Conservation (phyloP, 2,888 invertebrate genomes). For the Zhuqinia jingwanae region DNA sequence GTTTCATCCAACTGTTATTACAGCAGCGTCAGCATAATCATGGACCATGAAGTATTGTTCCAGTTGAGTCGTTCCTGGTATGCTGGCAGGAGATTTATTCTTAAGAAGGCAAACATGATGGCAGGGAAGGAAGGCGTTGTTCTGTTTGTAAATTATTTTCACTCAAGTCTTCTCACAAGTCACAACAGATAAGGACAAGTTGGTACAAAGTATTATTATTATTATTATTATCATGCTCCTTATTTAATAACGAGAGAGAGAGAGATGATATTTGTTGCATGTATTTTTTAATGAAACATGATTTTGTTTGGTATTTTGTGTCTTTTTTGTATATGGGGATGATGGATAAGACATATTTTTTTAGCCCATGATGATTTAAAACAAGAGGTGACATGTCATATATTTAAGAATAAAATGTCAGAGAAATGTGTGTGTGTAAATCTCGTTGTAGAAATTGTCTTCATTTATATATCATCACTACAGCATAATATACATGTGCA, state of each 20-base stretch:
- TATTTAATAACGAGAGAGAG: background rate
- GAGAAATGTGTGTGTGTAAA: background rate
- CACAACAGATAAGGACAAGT: constrained; percentile 7
- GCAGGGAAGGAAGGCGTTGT: constrained; percentile 31
- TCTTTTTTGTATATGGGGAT: background rate
- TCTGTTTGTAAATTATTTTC: constrained; percentile 43
- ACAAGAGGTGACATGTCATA: background rate
- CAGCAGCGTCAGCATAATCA: background rate
- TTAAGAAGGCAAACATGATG: background rate
- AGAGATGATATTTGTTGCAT: constrained; percentile 31
- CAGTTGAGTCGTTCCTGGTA: constrained; percentile 49
- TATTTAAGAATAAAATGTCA: background rate
- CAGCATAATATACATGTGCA: no score
- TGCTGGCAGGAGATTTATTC: constrained; percentile 34
- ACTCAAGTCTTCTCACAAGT: constrained; percentile 5
- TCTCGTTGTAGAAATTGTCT: background rate
- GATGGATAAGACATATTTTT: background rate
- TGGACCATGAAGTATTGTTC: constrained; percentile 65
- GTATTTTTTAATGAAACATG: constrained; percentile 36
- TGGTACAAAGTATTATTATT: background rate
- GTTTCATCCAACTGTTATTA: background rate
- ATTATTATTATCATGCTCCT: background rate
- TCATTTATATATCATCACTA: background rate
- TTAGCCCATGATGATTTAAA: background rate
- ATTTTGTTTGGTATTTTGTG: background rate